Percentiles rank a stretch among this genome's conserved stretches.
These are phyloP conservation scores for Tangara arthus DNA, from an alignment of 2,797 vertebrate genomes.

Conservation along the genomic window DNA sequence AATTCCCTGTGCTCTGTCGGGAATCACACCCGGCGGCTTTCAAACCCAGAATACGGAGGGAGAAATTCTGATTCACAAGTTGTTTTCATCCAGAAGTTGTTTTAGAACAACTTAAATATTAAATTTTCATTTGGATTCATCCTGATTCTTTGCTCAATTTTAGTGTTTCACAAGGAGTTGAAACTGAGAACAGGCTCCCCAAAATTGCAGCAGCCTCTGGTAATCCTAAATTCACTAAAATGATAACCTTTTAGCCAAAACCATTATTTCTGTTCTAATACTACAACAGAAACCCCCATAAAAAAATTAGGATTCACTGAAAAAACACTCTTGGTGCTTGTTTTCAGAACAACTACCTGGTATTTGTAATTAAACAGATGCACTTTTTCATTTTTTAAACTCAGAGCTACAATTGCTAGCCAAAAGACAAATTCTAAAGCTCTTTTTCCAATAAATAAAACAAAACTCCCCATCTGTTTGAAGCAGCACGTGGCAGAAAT, in stretches of 20 bases:
- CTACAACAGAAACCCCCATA: neutral
- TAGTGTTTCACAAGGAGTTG: neutral
- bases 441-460: neutral
- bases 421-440: neutral
- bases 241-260: neutral
- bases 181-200: neutral
- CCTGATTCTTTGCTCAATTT: neutral
- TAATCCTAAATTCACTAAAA: neutral
- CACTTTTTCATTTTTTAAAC: neutral
- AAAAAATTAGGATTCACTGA: neutral
- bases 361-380: neutral
- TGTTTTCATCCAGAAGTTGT: neutral
- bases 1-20: neutral
- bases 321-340: neutral
- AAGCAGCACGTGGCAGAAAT: neutral
- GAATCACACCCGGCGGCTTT: neutral
- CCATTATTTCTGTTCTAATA: neutral
- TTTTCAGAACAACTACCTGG: neutral
- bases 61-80: neutral
- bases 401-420: neutral
- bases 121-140: neutral
- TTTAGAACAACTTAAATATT: neutral
- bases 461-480: neutral
- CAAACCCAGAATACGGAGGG: neutral
- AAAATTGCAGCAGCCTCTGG: neutral